phyloP scores from a whole-genome alignment of 2,888 invertebrate species.

The Lottia scabra region DNA sequence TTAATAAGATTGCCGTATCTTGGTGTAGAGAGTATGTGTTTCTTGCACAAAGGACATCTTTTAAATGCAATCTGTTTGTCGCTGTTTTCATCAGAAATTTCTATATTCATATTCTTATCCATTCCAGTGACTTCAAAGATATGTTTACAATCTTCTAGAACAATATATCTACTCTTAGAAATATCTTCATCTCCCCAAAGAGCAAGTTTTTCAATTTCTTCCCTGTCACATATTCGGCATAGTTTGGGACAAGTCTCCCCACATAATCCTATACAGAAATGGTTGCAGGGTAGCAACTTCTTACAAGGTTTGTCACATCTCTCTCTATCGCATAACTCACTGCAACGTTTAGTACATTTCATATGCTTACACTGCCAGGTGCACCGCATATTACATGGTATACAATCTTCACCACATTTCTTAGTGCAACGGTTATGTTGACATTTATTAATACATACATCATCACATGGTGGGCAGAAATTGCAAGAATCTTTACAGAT shows the following conservation, averaged over 20 bases:
- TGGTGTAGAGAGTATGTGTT: constrained; percentile 74
- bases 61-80: constrained; percentile 44
- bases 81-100: constrained; percentile 69
- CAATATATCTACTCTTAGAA: constrained; percentile 69
- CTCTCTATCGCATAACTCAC: constrained; percentile 65
- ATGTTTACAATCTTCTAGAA: constrained; percentile 54
- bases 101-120: constrained; percentile 69
- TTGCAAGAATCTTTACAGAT: constrained; percentile 58
- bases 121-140: constrained; percentile 63
- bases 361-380: constrained; percentile 60
- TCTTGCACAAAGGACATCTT: constrained; percentile 75
- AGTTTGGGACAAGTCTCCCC: constrained; percentile 77
- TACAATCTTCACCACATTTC: constrained; percentile 44
- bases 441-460: constrained; percentile 66
- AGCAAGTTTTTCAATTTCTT: constrained; percentile 22
- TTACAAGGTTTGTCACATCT: constrained; percentile 66
- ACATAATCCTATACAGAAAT: constrained; percentile 78
- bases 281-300: constrained; percentile 71
- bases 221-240: constrained; percentile 74
- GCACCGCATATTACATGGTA: constrained; percentile 63
- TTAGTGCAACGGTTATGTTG: constrained; percentile 57
- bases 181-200: constrained; percentile 72
- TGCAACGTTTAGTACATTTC: constrained; percentile 60
- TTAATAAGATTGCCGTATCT: constrained; percentile 74
- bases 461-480: constrained; percentile 65